phyloP scores from a whole-genome alignment of 2,797 vertebrate species.

The Phalanger gymnotis region DNA sequence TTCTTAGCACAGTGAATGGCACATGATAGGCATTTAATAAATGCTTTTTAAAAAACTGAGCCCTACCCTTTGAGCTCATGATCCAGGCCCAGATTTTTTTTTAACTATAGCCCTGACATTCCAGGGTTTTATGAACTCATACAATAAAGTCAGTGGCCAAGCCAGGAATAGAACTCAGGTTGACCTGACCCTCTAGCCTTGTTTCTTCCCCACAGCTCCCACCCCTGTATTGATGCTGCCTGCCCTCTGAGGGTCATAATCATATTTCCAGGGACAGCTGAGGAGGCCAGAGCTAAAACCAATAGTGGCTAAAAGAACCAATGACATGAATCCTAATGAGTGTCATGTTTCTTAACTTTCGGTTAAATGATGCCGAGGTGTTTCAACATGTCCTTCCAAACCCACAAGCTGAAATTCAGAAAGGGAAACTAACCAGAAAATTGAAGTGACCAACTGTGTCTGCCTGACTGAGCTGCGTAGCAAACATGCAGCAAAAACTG shows the following conservation, averaged over 20 bases:
- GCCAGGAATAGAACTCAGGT: background rate
- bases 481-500: background rate
- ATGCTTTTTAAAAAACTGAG: background rate
- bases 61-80: background rate
- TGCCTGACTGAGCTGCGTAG: background rate
- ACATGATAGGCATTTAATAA: background rate
- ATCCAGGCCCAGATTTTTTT: background rate
- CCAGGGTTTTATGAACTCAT: background rate
- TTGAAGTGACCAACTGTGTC: background rate
- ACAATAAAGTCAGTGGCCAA: background rate
- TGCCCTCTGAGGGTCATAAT: background rate
- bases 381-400: background rate
- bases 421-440: background rate
- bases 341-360: background rate
- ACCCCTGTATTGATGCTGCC: background rate
- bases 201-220: background rate
- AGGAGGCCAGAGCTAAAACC: background rate
- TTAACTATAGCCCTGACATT: background rate
- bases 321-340: background rate
- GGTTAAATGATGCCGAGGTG: background rate
- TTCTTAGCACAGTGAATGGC: background rate
- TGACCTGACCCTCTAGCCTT: background rate
- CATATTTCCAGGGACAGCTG: background rate
- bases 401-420: background rate
- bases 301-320: background rate